phyloP scores from a whole-genome alignment of 2,888 invertebrate species.

The Diarsia rubi region DNA sequence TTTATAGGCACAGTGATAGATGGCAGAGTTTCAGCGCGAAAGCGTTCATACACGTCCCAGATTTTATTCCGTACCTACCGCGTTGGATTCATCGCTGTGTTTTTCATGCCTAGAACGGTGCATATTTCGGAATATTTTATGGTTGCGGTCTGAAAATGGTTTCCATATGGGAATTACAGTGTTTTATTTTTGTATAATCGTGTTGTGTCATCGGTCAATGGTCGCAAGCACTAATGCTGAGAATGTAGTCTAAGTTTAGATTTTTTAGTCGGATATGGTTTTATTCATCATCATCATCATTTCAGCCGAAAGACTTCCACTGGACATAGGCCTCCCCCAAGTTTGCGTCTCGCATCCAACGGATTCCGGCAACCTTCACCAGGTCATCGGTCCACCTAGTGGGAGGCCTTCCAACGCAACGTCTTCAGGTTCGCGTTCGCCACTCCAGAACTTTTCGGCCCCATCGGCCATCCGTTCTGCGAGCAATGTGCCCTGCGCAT shows the following conservation, averaged over 20 bases:
- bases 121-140: constrained; percentile 57
- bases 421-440: too few species aligned
- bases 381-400: too few species aligned
- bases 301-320: too few species aligned
- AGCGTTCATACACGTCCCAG: constrained; percentile 50
- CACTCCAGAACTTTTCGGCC: too few species aligned
- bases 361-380: too few species aligned
- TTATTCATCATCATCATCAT: too few species aligned
- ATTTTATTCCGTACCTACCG: constrained; percentile 57
- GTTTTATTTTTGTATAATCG: constrained; percentile 12
- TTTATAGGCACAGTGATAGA: constrained; percentile 61
- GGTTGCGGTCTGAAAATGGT: constrained; percentile 32
- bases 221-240: too few species aligned
- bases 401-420: too few species aligned
- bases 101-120: constrained; percentile 48
- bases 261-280: not conserved
- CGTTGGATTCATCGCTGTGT: constrained; percentile 56
- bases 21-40: constrained; percentile 40
- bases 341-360: too few species aligned
- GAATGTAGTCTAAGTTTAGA: not conserved
- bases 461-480: too few species aligned
- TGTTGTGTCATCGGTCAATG: not conserved
- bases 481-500: too few species aligned
- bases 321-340: too few species aligned
- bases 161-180: constrained; percentile 29